phyloP scores from a whole-genome alignment of 2,113 vertebrate genomes.

The Phodopus roborovskii region DNA sequence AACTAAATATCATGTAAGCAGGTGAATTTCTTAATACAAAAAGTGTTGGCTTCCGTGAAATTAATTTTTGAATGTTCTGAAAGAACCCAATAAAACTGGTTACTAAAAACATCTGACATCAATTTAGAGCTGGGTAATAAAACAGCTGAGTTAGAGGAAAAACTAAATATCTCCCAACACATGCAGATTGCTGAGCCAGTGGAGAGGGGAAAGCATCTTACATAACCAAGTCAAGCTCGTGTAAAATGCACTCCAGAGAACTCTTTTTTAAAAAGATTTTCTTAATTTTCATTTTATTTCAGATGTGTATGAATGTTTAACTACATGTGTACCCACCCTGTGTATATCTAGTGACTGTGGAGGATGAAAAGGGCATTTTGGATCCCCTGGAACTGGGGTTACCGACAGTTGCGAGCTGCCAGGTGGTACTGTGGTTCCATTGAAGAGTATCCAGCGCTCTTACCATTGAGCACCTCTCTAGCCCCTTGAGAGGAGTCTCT shows the following conservation, averaged over 20 bases:
- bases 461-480: not conserved
- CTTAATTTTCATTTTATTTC: not conserved
- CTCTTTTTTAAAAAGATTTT: not conserved
- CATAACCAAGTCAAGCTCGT: no score
- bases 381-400: not conserved
- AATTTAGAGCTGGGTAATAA: conserved; percentile 19
- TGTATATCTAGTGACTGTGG: not conserved
- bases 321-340: not conserved
- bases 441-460: not conserved
- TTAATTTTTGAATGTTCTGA: conserved; percentile 33
- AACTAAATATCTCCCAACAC: not conserved
- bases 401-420: not conserved
- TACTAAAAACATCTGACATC: conserved; percentile 5
- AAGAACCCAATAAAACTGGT: not conserved
- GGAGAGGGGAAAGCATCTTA: not conserved
- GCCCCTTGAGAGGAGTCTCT: not conserved
- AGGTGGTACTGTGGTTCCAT: not conserved
- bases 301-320: not conserved
- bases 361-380: not conserved
- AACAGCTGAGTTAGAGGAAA: not conserved
- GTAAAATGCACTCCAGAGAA: no score
- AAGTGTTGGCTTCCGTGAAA: conserved; percentile 2
- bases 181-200: not conserved
- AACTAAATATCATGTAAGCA: not conserved
- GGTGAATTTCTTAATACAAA: conserved; percentile 22